A percentile compares a stretch with the other conserved stretches of the same genome.
Evolutionary conservation across 2,888 invertebrate species (phyloP).

Genomic region (Theretra japonica): DNA sequence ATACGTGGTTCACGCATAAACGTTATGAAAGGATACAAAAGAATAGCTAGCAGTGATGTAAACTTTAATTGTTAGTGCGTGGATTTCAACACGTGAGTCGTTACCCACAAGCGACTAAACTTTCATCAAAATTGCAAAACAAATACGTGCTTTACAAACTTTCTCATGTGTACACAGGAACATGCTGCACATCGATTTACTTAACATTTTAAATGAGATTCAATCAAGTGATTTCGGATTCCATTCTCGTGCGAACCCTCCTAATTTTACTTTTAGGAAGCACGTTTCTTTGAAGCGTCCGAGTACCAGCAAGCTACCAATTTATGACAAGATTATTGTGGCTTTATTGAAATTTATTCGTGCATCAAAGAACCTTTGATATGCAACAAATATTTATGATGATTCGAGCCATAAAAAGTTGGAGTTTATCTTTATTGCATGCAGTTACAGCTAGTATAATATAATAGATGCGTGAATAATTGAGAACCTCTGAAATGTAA

Average conservation of each 20-base stretch:
- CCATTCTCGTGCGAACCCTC: neutral
- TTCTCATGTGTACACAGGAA: constrained; percentile 19
- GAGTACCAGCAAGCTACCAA: neutral
- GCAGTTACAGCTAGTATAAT: constrained; percentile 9
- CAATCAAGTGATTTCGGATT: constrained; percentile 11
- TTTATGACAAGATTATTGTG: constrained; percentile 22
- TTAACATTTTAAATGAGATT: constrained; percentile 20
- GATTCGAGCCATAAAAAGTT: constrained; percentile 11
- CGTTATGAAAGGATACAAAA: constrained; percentile 6
- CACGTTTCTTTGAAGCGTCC: constrained; percentile 20
- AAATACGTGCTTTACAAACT: constrained; percentile 25
- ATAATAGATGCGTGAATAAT: constrained; percentile 14
- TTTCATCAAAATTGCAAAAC: constrained; percentile 26
- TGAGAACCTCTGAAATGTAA: constrained; percentile 19
- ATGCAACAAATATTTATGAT: constrained; percentile 24
- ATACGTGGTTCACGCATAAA: neutral
- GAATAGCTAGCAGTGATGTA: neutral
- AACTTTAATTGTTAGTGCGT: constrained; percentile 18
- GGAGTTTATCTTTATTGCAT: constrained; percentile 15
- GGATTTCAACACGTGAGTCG: constrained; percentile 15
- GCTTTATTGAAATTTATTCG: constrained; percentile 19
- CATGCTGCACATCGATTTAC: constrained; percentile 12
- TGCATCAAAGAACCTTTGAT: constrained; percentile 27
- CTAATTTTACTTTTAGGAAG: constrained; percentile 17
- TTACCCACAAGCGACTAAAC: constrained; percentile 9